Evolutionary conservation across 2,888 invertebrate species (phyloP).

Genomic region (Dromius quadrimaculatus): DNA sequence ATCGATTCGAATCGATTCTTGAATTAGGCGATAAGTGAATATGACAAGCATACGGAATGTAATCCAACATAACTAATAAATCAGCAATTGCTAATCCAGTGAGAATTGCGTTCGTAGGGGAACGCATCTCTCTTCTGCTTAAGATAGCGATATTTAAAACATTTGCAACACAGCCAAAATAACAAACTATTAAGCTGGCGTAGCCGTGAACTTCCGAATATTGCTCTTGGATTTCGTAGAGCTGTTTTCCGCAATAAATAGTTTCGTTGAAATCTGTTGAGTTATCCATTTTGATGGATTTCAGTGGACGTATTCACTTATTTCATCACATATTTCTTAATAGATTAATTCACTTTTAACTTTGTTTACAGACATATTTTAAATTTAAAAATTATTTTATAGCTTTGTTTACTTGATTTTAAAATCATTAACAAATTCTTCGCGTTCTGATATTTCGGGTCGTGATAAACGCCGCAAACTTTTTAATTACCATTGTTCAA

Average conservation of each 20-base stretch:
- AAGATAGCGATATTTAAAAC: conserved; percentile 92
- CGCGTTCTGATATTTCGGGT: too few relatives aligned
- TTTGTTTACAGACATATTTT: too few relatives aligned
- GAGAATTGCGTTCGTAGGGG: conserved; percentile 91
- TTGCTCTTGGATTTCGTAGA: conserved; percentile 73
- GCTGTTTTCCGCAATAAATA: conserved; percentile 60
- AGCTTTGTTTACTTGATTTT: too few relatives aligned
- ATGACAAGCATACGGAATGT: conserved; percentile 90
- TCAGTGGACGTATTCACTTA: not conserved
- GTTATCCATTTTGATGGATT: conserved; percentile 26
- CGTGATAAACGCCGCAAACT: too few relatives aligned
- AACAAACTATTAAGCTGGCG: conserved; percentile 86
- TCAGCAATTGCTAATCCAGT: conserved; percentile 93
- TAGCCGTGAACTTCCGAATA: conserved; percentile 87
- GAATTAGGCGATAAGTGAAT: conserved; percentile 77
- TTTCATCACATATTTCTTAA: not conserved
- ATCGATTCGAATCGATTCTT: conserved; percentile 69
- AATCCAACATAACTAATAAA: conserved; percentile 93
- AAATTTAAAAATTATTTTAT: too few relatives aligned
- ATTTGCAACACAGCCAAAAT: conserved; percentile 91
- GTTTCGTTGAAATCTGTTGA: conserved; percentile 5
- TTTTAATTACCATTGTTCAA: too few relatives aligned
- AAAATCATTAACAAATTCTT: too few relatives aligned
- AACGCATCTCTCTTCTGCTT: conserved; percentile 89
- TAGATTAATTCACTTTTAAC: not conserved